These are phyloP conservation scores for Peribatodes rhomboidaria DNA, from an alignment of 2,888 invertebrate species.

Conservation along the genomic window DNA sequence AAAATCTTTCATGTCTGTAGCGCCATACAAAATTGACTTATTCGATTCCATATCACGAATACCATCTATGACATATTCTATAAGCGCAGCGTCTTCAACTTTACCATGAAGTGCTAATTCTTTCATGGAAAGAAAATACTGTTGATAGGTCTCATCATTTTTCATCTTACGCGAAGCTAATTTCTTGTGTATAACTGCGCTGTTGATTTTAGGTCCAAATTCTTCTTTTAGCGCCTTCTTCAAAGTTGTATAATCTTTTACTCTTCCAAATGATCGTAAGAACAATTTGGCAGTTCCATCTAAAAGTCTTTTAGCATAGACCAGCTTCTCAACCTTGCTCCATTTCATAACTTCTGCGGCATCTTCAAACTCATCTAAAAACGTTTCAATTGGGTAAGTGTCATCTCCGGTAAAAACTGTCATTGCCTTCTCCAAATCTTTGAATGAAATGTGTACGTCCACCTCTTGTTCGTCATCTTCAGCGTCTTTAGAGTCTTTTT, in stretches of 20 bases:
- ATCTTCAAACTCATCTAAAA: neutral
- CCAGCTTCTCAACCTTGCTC: constrained; percentile 2
- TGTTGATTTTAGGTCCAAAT: neutral
- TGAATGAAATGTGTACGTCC: neutral
- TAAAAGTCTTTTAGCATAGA: neutral
- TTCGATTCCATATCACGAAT: neutral
- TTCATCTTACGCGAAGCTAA: constrained; percentile 43
- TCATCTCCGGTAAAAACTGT: neutral
- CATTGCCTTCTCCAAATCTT: neutral
- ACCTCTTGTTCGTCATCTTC: neutral
- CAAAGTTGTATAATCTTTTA: neutral
- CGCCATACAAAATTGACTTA: neutral
- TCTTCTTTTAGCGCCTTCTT: constrained; percentile 3
- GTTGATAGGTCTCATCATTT: constrained; percentile 57
- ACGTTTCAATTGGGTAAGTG: neutral
- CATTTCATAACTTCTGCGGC: neutral
- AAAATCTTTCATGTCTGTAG: neutral
- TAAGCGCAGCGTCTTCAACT: constrained; percentile 57
- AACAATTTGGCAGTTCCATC: neutral
- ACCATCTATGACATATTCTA: neutral
- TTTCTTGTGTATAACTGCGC: neutral
- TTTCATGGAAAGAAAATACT: constrained; percentile 63
- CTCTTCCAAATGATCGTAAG: neutral
- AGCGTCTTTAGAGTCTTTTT: neutral
- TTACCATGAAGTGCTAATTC: constrained; percentile 60